A percentile compares a stretch with the other conserved stretches of the same genome.
Conservation (phyloP, 2,888 invertebrate species). For the Aphodius granarius region DNA sequence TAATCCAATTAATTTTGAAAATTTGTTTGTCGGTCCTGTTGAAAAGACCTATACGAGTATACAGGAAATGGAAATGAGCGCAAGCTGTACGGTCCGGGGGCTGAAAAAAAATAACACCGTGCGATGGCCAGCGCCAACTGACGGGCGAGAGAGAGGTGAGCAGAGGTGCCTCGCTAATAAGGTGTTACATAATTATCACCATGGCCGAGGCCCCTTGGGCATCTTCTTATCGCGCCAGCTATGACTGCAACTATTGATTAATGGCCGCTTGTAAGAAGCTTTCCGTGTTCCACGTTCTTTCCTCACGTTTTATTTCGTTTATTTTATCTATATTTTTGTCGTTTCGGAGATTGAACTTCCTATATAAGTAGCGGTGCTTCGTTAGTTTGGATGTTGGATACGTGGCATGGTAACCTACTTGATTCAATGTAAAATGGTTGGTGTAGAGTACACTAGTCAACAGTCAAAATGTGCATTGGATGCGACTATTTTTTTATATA, state of each 20-base stretch:
- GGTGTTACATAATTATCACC: conserved; percentile 18
- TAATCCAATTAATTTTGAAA: neutral
- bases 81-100: neutral
- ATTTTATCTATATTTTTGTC: neutral
- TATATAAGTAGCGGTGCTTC: neutral
- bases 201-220: neutral
- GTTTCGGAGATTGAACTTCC: neutral
- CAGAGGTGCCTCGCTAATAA: conserved; percentile 5
- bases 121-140: neutral
- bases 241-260: conserved; percentile 2
- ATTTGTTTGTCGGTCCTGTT: neutral
- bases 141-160: neutral
- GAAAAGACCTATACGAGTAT: neutral
- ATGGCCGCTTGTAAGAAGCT: neutral
- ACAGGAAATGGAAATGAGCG: neutral
- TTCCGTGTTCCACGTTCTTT: conserved; percentile 6
- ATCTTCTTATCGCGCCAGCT: neutral
- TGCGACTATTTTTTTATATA: too few relatives aligned
- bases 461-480: too few relatives aligned
- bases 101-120: neutral
- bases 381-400: neutral
- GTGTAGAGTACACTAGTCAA: neutral
- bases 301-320: neutral
- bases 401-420: neutral
- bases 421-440: neutral